A percentile compares a stretch with the other conserved stretches of the same genome.
These are phyloP conservation scores for Lasius fuliginosus DNA, from an alignment of 2,888 invertebrate genomes.

Conservation along the genomic window DNA sequence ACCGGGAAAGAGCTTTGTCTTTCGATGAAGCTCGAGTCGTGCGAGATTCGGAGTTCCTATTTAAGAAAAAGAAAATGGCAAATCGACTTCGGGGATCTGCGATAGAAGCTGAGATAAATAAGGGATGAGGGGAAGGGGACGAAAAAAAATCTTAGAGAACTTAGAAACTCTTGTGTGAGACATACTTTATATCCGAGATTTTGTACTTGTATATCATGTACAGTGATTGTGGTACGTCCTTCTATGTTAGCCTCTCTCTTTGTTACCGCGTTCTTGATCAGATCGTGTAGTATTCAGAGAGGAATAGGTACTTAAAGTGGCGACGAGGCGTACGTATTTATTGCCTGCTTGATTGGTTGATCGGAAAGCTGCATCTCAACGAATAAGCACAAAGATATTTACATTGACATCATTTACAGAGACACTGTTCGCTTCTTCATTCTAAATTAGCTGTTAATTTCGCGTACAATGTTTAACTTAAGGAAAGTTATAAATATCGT, in stretches of 20 bases:
- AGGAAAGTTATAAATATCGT: not conserved
- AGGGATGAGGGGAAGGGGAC: conserved; percentile 32
- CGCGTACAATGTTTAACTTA: conserved; percentile 29
- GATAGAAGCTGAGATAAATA: conserved; percentile 59
- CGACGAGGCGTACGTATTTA: conserved; percentile 59
- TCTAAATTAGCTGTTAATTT: conserved; percentile 54
- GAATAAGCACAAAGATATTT: conserved; percentile 60
- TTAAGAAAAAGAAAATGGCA: conserved; percentile 11
- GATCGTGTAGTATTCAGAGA: conserved; percentile 34
- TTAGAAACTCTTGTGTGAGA: conserved; percentile 36
- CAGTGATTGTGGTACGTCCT: conserved; percentile 76
- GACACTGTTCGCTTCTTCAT: conserved; percentile 43
- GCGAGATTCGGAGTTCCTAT: conserved; percentile 48
- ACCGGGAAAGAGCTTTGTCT: not conserved
- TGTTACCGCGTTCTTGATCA: conserved; percentile 56
- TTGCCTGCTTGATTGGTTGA: conserved; percentile 66
- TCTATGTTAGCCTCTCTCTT: conserved; percentile 69
- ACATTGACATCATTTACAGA: conserved; percentile 41
- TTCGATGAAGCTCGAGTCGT: conserved; percentile 8
- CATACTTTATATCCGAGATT: conserved; percentile 61
- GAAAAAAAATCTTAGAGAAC: conserved; percentile 49
- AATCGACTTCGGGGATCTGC: conserved; percentile 46
- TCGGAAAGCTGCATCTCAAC: conserved; percentile 37
- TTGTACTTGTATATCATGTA: conserved; percentile 82
- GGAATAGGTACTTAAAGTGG: conserved; percentile 23